Conservation (phyloP, 2,888 invertebrate species). For the Dioctria rufipes region DNA sequence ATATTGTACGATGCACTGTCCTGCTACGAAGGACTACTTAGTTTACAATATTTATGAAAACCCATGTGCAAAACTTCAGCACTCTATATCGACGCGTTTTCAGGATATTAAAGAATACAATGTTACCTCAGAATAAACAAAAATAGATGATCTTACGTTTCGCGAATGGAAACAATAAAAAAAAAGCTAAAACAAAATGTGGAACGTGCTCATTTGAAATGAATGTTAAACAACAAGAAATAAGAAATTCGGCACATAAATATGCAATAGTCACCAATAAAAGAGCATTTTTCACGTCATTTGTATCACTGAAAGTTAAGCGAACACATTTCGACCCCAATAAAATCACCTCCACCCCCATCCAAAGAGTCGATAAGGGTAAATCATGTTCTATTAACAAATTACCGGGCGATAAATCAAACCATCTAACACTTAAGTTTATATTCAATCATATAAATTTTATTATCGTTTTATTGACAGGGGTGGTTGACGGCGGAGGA, state of each 20-base stretch:
- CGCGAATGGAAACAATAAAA: too few species aligned
- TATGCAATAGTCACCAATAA: constrained; percentile 41
- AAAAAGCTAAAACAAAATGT: not conserved
- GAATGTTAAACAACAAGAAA: constrained; percentile 24
- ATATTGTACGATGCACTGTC: too few species aligned
- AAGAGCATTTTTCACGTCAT: constrained; percentile 47
- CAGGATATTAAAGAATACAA: too few species aligned
- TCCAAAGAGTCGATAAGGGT: constrained; percentile 57
- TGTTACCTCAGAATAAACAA: too few species aligned
- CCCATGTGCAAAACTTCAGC: too few species aligned
- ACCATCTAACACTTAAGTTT: constrained; percentile 64
- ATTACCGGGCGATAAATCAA: constrained; percentile 64
- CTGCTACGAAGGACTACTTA: too few species aligned
- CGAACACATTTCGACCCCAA: constrained; percentile 54
- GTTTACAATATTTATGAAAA: too few species aligned
- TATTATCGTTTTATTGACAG: constrained; percentile 64
- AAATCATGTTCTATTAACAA: constrained; percentile 65
- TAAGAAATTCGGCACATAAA: constrained; percentile 25
- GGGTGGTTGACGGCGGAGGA: constrained; percentile 2
- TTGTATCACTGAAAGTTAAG: constrained; percentile 16
- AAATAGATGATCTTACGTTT: too few species aligned
- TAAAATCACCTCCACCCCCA: constrained; percentile 50
- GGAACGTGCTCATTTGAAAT: not conserved
- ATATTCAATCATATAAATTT: constrained; percentile 65
- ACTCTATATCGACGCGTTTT: too few species aligned